Conservation (phyloP, 2,888 invertebrate species). For the Trachelus troglodyta region DNA sequence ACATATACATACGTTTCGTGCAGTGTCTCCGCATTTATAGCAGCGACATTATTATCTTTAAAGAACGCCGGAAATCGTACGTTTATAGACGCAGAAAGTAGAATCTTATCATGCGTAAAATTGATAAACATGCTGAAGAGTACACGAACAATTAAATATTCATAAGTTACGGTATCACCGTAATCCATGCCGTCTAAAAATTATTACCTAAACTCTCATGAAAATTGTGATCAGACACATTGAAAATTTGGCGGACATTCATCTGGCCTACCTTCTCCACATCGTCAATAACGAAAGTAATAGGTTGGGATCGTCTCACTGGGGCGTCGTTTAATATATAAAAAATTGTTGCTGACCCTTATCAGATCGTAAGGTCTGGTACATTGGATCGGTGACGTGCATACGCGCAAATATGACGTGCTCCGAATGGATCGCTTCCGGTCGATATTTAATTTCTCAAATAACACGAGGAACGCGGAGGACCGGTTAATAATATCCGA, state of each 20-base stretch:
- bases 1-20: too few species aligned
- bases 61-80: slow-evolving; percentile 37
- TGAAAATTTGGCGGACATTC: not conserved
- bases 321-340: not conserved
- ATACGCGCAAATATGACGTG: slow-evolving; percentile 14
- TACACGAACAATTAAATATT: not conserved
- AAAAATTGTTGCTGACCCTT: not conserved
- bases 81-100: slow-evolving; percentile 26
- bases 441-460: slow-evolving; percentile 20
- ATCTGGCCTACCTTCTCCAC: not conserved
- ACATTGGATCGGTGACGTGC: slow-evolving; percentile 11
- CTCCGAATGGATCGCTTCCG: slow-evolving; percentile 20
- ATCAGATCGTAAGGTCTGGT: not conserved
- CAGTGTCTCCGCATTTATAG: slow-evolving; percentile 18
- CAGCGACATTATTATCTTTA: slow-evolving; percentile 41
- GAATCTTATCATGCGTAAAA: not conserved
- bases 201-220: not conserved
- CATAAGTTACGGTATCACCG: not conserved
- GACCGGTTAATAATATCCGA: not conserved
- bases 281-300: not conserved
- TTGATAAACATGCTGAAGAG: not conserved
- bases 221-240: not conserved
- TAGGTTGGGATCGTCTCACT: not conserved
- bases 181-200: not conserved
- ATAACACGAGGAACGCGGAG: slow-evolving; percentile 7